Evolutionary conservation across 1,140 invertebrate genomes (phyloP).

Genomic region (Aphelenchoides avenae): DNA sequence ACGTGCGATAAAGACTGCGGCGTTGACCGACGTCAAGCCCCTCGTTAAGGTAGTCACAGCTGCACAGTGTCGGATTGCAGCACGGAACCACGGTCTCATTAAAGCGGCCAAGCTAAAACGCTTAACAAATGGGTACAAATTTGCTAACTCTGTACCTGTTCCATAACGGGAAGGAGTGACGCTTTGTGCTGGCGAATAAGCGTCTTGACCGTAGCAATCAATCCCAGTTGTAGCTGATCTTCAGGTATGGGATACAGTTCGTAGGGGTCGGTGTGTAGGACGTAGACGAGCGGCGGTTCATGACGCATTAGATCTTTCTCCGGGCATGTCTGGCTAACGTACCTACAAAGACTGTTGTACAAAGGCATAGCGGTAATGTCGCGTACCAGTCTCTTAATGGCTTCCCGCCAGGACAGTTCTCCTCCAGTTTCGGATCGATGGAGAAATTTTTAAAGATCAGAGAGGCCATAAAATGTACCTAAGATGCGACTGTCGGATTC

Average conservation of each 20-base stretch:
- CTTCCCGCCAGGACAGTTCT: constrained; percentile 48
- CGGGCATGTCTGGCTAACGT: constrained; percentile 56
- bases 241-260: constrained; percentile 45
- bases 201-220: constrained; percentile 14
- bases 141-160: too few relatives aligned
- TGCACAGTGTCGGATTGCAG: constrained; percentile 44
- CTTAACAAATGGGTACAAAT: too few relatives aligned
- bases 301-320: constrained; percentile 48
- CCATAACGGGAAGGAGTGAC: background rate
- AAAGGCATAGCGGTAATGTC: too few relatives aligned
- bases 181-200: background rate
- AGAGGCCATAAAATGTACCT: constrained; percentile 57
- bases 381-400: constrained; percentile 47
- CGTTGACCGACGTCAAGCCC: constrained; percentile 21
- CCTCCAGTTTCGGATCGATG: constrained; percentile 45
- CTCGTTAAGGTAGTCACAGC: constrained; percentile 42
- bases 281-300: constrained; percentile 53
- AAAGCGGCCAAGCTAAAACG: constrained; percentile 18
- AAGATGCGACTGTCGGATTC: too few relatives aligned
- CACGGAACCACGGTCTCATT: constrained; percentile 36
- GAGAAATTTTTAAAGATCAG: constrained; percentile 55
- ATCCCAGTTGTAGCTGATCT: constrained; percentile 36
- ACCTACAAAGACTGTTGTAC: too few relatives aligned
- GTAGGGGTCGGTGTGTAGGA: constrained; percentile 47
- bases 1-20: too few relatives aligned